These are phyloP conservation scores for Eupleurogrammus muticus DNA, from an alignment of 2,797 vertebrate species.

Conservation along the genomic window DNA sequence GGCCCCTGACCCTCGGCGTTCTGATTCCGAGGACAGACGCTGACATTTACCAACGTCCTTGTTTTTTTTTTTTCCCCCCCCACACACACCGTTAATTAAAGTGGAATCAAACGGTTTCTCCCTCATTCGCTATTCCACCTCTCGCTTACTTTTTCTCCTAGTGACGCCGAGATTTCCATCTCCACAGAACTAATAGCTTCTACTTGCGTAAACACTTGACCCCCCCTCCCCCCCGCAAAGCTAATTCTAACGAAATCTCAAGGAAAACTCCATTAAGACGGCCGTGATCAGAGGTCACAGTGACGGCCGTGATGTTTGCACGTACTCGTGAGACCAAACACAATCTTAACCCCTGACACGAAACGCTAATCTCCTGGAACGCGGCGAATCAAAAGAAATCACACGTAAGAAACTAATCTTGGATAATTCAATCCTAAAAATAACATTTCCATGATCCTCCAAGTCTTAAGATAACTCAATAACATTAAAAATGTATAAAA, in stretches of 20 bases:
- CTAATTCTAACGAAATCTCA: constrained; percentile 33
- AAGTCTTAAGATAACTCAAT: too few relatives aligned
- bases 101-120: constrained; percentile 63
- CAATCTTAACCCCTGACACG: neutral
- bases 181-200: constrained; percentile 58
- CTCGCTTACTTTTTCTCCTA: constrained; percentile 16
- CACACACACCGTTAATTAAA: constrained; percentile 75
- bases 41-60: constrained; percentile 77
- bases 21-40: constrained; percentile 70
- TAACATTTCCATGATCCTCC: too few relatives aligned
- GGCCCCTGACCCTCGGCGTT: constrained; percentile 55
- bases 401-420: neutral
- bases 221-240: constrained; percentile 27
- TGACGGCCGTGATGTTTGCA: neutral
- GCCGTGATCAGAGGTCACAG: constrained; percentile 10
- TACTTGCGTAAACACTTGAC: constrained; percentile 32
- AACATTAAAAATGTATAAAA: too few relatives aligned
- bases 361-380: neutral
- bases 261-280: constrained; percentile 14
- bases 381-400: neutral
- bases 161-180: constrained; percentile 41
- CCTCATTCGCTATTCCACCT: constrained; percentile 34
- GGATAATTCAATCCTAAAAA: too few relatives aligned
- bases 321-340: neutral
- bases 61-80: too few relatives aligned